phyloP scores from a whole-genome alignment of 2,888 invertebrate genomes.

The Bedellia somnulentella region DNA sequence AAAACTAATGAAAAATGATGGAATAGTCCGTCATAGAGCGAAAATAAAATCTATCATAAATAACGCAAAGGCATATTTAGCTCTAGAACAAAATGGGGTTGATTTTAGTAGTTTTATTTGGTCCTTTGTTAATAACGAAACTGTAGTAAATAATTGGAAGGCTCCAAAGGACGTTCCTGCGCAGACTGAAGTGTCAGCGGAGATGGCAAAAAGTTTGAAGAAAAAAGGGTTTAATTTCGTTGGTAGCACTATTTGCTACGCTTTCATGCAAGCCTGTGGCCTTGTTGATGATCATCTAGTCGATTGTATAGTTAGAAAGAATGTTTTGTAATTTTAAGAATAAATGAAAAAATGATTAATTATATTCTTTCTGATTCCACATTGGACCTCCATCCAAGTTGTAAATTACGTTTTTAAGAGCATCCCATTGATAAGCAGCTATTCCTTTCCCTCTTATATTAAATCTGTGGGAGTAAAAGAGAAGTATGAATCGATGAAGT shows the following conservation, averaged over 20 bases:
- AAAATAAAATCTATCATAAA: conserved; percentile 38
- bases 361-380: conserved; percentile 4
- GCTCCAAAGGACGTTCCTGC: conserved; percentile 24
- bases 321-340: too few species aligned
- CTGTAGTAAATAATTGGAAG: conserved; percentile 28
- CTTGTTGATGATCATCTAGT: conserved; percentile 37
- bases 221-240: conserved; percentile 37
- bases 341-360: conserved; percentile 6
- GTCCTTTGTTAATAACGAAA: conserved; percentile 31
- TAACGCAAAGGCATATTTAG: conserved; percentile 31
- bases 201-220: conserved; percentile 32
- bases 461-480: too few species aligned
- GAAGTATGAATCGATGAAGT: too few species aligned
- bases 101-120: conserved; percentile 35
- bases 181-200: conserved; percentile 21
- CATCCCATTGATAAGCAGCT: too few species aligned
- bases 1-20: conserved; percentile 16
- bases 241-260: conserved; percentile 40
- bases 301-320: conserved; percentile 21
- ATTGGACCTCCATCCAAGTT: too few species aligned
- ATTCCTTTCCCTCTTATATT: too few species aligned
- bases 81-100: conserved; percentile 28
- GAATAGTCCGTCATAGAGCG: conserved; percentile 30
- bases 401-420: too few species aligned
- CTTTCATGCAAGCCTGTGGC: conserved; percentile 52